These are phyloP conservation scores for Epizoanthus fatuus DNA, from an alignment of 92 coral and sea anemone species.

Conservation along the genomic window DNA sequence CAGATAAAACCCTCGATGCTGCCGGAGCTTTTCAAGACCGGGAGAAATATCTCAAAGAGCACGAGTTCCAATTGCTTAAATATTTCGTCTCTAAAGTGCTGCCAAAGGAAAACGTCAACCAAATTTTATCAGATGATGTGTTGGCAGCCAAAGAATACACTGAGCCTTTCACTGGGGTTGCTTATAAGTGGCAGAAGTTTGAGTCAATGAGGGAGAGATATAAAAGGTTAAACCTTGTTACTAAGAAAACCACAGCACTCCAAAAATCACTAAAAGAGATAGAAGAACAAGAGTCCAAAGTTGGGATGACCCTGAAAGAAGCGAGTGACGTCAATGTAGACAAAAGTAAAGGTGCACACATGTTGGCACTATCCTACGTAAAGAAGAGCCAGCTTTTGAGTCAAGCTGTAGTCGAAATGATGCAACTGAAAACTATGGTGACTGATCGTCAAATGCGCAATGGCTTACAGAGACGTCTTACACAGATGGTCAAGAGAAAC, in stretches of 20 bases:
- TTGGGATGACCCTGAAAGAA: background rate
- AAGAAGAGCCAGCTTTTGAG: constrained; percentile 14
- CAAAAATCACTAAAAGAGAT: background rate
- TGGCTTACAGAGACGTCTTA: constrained; percentile 10
- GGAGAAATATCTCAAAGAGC: constrained; percentile 24
- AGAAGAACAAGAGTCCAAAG: constrained; percentile 16
- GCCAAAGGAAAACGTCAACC: background rate
- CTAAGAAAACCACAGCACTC: background rate
- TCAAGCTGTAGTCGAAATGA: background rate
- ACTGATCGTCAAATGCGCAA: constrained; percentile 5
- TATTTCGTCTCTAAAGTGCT: background rate
- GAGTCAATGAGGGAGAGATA: background rate
- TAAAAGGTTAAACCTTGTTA: background rate
- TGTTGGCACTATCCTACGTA: constrained; percentile 13
- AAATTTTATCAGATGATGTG: constrained; percentile 6
- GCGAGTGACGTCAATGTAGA: constrained; percentile 32
- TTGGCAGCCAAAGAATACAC: constrained; percentile 14
- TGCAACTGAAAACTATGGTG: background rate
- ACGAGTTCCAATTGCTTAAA: constrained; percentile 7
- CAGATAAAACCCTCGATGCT: constrained; percentile 6
- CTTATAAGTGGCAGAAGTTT: constrained; percentile 1
- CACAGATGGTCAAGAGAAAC: constrained; percentile 30
- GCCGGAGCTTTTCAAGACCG: background rate
- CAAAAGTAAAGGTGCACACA: constrained; percentile 13
- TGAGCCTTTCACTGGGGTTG: background rate